Conservation (phyloP, 2,888 invertebrate species). For the Melieria crassipennis region DNA sequence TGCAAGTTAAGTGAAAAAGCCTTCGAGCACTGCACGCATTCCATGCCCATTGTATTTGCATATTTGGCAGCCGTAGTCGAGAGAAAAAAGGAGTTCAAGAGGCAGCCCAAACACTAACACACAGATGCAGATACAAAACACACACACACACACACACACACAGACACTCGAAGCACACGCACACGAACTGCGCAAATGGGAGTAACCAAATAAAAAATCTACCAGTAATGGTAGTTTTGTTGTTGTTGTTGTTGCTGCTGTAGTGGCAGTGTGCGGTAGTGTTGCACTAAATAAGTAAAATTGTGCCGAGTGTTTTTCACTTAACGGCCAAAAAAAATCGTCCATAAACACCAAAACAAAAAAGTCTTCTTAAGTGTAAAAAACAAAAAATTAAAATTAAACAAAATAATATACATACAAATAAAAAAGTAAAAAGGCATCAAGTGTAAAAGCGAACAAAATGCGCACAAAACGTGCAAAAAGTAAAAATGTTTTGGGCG, state of each 20-base stretch:
- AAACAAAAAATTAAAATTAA: conserved; percentile 1
- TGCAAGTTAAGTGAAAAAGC: conserved; percentile 33
- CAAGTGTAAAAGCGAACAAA: not conserved
- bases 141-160: not conserved
- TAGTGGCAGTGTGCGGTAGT: conserved; percentile 19
- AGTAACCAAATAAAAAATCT: conserved; percentile 21
- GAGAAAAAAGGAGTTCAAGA: conserved; percentile 17
- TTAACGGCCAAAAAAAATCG: conserved; percentile 1
- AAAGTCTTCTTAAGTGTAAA: not conserved
- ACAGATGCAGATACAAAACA: not conserved
- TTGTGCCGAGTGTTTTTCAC: conserved; percentile 28
- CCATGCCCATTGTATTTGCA: conserved; percentile 16
- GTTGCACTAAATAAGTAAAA: conserved; percentile 32
- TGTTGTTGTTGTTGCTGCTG: no score
- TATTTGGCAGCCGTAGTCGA: conserved; percentile 10
- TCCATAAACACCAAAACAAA: no score
- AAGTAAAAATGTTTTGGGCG: not conserved
- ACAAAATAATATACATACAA: not conserved
- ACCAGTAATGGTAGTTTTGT: not conserved
- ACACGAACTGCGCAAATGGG: not conserved
- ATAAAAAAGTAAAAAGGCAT: not conserved
- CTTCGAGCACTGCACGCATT: conserved; percentile 19
- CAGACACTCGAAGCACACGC: not conserved
- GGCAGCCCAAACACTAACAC: not conserved
- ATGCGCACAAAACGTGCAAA: not conserved